Evolutionary conservation across 1,140 invertebrate species (phyloP), one percentile per base, ranked within the genome.

Genomic region (Ditylenchus dipsaci): DNA sequence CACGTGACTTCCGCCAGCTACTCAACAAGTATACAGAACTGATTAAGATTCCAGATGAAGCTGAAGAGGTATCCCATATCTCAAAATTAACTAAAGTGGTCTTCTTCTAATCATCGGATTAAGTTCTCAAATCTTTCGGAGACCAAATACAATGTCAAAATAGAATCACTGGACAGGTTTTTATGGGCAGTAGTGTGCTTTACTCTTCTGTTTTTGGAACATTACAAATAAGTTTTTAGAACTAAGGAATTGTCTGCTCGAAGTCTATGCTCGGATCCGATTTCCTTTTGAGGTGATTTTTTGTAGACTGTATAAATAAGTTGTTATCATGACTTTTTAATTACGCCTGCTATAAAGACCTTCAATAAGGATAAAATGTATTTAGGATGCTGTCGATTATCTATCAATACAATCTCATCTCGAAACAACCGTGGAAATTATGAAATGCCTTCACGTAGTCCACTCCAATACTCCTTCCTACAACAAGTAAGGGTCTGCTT

Each of bases 261-360:
- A 30, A 15, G 27, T 60, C 1, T 69, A 49, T 59, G 33, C 67
- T 21, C 68, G 67, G n/a, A 69, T 70, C 43, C 68, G 65, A 7
- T 70, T 70, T 47, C 68, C 68, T 19, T 70, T 70, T 61, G 68
- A 70, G 42, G 65, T 38, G 11, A 38, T 3, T 38, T 38, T 11
- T 38, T 5, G 3, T 38, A 38, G 3, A 5, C 11, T 5, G 3
- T 38, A 38, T 38, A 38, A 11, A 38, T 38, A 5, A 3, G 33
- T 38, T 38, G 3, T 3, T 38, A 11, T 38, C 3, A 11, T n/a
- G n/a, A n/a, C n/a, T n/a, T n/a, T n/a, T n/a, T n/a, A n/a, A n/a
- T n/a, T n/a, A n/a, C n/a, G n/a, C n/a, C n/a, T n/a, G n/a, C n/a
- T n/a, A n/a, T n/a, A n/a, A n/a, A n/a, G n/a, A n/a, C n/a, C n/a